Percentiles rank a stretch among this genome's conserved stretches.
phyloP scores from a whole-genome alignment of 2,888 invertebrate genomes.

The Iselma pallidipennis region DNA sequence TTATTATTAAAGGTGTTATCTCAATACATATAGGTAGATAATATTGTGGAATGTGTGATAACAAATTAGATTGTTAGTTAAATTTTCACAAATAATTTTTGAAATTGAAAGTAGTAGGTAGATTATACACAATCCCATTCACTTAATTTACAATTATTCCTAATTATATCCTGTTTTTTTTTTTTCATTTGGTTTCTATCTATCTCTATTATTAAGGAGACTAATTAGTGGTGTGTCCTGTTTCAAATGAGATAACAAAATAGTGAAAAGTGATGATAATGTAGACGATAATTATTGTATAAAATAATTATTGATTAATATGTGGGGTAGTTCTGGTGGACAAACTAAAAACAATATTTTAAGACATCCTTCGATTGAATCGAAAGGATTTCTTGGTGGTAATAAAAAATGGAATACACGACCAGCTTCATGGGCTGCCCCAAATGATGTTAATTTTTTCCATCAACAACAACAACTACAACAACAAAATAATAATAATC shows the following conservation, averaged over 20 bases:
- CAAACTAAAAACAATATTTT: constrained; percentile 42
- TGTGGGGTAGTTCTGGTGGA: constrained; percentile 41
- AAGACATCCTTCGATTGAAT: constrained; percentile 38
- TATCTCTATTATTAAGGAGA: too few relatives aligned
- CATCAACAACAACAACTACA: constrained; percentile 16
- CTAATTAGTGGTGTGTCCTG: neutral
- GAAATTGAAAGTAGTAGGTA: neutral
- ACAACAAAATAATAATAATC: neutral
- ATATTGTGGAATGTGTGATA: constrained; percentile 12
- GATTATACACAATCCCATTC: neutral
- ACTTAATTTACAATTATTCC: constrained; percentile 11
- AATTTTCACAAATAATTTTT: too few relatives aligned
- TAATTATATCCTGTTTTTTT: constrained; percentile 7
- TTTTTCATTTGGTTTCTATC: too few relatives aligned
- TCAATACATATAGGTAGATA: constrained; percentile 12
- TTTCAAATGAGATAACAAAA: neutral
- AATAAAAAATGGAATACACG: constrained; percentile 47
- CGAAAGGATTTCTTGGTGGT: constrained; percentile 43
- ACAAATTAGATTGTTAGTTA: constrained; percentile 7
- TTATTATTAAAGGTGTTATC: constrained; percentile 8
- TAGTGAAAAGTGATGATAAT: constrained; percentile 2
- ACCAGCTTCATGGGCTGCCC: constrained; percentile 51
- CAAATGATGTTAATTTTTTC: constrained; percentile 35
- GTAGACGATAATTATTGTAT: neutral
- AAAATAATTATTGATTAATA: constrained; percentile 5